Conservation (phyloP, 2,888 invertebrate species). For the Halocaridina rubra region DNA sequence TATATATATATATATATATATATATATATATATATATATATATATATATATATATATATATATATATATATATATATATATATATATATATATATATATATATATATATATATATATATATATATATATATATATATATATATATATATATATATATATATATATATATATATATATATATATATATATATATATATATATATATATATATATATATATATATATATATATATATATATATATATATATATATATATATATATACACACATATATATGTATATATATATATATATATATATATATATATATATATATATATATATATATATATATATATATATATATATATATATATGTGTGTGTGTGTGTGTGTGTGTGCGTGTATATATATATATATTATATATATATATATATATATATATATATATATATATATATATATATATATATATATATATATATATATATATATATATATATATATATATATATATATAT, state of each 20-base stretch:
- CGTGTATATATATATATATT: neutral
- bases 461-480: slow-evolving; percentile 22
- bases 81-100: neutral
- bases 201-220: neutral
- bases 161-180: neutral
- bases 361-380: neutral
- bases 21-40: neutral
- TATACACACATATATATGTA: slow-evolving; percentile 7
- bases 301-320: neutral
- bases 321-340: neutral
- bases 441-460: neutral
- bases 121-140: neutral
- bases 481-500: slow-evolving; percentile 20
- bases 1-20: neutral
- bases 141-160: neutral
- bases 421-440: neutral
- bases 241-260: neutral
- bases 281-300: slow-evolving; percentile 5
- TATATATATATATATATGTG: neutral
- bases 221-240: neutral
- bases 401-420: too few relatives aligned
- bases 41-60: neutral
- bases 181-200: neutral
- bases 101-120: neutral
- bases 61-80: neutral